phyloP scores from a whole-genome alignment of 2,888 invertebrate species.

The Linyphia triangularis region DNA sequence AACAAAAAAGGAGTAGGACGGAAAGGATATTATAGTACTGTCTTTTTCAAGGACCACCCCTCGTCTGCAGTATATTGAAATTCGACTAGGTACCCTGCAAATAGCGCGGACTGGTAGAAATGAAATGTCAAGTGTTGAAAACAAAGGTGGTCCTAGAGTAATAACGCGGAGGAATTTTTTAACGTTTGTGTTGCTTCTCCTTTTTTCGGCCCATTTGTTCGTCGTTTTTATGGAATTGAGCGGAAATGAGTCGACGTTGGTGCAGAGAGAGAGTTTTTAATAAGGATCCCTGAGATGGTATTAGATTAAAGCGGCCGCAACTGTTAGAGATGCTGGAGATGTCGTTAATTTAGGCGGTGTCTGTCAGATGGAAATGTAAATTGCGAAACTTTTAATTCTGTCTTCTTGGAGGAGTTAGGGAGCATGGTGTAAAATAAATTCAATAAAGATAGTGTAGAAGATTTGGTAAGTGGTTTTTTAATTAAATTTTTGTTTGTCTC shows the following conservation, averaged over 20 bases:
- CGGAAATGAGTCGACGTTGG: constrained; percentile 14
- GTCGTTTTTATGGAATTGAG: not conserved
- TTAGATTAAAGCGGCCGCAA: constrained; percentile 16
- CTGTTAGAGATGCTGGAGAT: not conserved
- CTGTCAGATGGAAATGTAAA: not conserved
- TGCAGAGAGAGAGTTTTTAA: constrained; percentile 11
- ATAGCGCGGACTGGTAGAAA: constrained; percentile 55
- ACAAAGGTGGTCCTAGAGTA: constrained; percentile 50
- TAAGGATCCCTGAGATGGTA: constrained; percentile 6
- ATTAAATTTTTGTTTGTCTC: too few species aligned
- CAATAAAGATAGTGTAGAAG: too few species aligned
- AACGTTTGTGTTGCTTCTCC: constrained; percentile 7
- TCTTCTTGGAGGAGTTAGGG: too few species aligned
- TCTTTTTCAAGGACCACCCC: constrained; percentile 45
- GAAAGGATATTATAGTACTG: constrained; percentile 58
- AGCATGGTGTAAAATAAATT: too few species aligned
- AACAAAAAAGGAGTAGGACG: constrained; percentile 22
- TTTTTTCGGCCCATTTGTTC: constrained; percentile 19
- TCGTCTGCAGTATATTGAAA: constrained; percentile 66
- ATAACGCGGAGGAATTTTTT: constrained; percentile 14
- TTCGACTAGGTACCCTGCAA: constrained; percentile 47
- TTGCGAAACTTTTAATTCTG: too few species aligned
- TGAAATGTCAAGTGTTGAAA: constrained; percentile 68
- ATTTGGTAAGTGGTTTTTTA: too few species aligned
- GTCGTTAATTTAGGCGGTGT: not conserved